Percentiles rank a stretch among this genome's conserved stretches.
These are phyloP conservation scores for Parnassius apollo DNA, from an alignment of 2,888 invertebrate species.

Conservation along the genomic window DNA sequence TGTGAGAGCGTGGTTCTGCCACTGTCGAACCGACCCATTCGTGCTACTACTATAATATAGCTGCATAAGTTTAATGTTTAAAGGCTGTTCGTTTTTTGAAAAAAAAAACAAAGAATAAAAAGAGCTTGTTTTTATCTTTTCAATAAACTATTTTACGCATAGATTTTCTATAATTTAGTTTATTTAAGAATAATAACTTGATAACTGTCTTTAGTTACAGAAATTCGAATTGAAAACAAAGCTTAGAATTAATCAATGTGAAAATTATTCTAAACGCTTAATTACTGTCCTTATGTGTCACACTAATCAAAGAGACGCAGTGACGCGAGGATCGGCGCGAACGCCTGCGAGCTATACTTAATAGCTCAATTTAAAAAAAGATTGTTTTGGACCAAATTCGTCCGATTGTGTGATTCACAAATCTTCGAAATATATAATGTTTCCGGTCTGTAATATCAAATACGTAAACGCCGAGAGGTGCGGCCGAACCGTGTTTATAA, in stretches of 20 bases:
- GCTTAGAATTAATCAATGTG: conserved; percentile 4
- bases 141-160: no score
- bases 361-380: conserved; percentile 7
- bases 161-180: no score
- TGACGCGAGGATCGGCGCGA: not conserved
- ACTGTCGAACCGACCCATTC: no score
- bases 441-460: conserved; percentile 22
- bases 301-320: conserved; percentile 1
- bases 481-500: conserved; percentile 8
- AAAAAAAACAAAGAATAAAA: no score
- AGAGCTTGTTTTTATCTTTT: no score
- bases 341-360: conserved; percentile 13
- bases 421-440: conserved; percentile 12
- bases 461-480: conserved; percentile 16
- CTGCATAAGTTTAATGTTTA: no score
- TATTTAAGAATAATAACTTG: no score
- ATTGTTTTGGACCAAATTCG: conserved; percentile 21
- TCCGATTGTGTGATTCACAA: conserved; percentile 21
- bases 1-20: no score
- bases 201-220: not conserved
- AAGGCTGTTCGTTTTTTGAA: no score
- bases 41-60: no score
- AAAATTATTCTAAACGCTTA: conserved; percentile 13
- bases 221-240: not conserved
- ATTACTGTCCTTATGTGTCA: conserved; percentile 7